Evolutionary conservation across 2,113 vertebrate genomes (phyloP), one percentile per base, ranked within the genome.

Genomic region (Forbesichthys agassizii): DNA sequence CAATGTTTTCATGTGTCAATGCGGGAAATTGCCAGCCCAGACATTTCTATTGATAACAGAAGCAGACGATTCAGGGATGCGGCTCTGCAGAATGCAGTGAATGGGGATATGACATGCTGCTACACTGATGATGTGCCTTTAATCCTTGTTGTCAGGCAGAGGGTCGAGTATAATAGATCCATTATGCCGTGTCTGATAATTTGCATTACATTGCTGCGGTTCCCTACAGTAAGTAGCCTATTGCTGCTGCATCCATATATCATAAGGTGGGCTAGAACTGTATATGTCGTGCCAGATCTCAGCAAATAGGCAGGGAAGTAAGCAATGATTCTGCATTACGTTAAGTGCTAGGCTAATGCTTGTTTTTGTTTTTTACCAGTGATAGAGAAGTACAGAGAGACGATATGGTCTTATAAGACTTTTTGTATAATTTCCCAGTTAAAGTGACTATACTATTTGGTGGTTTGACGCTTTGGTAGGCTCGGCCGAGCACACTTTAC

Each of bases 81-180:
- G 33, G 61, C 46, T 74, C 5, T 57, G 16, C 52, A 33, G 76
- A 11, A 33, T 56, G 67, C 68, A 59, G 70, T 33, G 33, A 65
- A 68, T 51, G 52, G 1, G 6, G 74, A 61, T 33, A 1, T 54
- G 61, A n/a, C 47, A 10, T 62, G 52, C 2, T 55, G 47, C 20
- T 61, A 7, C 36, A 13, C 5, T 27, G 48, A 49, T 64, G 62
- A 49, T 85, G 79, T 12, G 79, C 75, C 82, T 87, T 84, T 87
- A 86, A 87, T 89, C 84, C 89, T 75, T 89, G 88, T 91, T 87
- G 87, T 88, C 89, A 87, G 89, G 85, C 87, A 88, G 88, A 87
- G 66, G 67, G 78, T 58, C 56, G 33, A 16, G 73, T 69, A 76
- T 81, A 65, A 80, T 66, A 77, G 81, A 79, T 73, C 78, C 59